Conservation (phyloP, 2,888 invertebrate species). For the Diarsia brunnea region DNA sequence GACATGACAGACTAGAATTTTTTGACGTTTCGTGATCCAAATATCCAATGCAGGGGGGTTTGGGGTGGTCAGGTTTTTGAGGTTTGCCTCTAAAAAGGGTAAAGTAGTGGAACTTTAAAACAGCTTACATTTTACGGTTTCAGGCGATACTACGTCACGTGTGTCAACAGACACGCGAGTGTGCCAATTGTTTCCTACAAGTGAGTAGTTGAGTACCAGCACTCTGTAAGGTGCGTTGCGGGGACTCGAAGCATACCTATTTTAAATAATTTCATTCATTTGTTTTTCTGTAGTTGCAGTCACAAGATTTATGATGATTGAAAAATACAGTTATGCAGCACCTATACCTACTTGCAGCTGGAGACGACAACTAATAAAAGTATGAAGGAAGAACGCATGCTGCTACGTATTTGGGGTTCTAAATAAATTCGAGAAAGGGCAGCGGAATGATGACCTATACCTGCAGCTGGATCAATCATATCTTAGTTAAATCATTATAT, state of each 20-base stretch:
- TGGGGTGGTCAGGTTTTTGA: slow-evolving; percentile 45
- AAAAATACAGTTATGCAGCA: background rate
- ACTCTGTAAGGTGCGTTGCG: background rate
- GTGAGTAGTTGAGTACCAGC: background rate
- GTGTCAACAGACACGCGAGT: background rate
- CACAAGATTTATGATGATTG: background rate
- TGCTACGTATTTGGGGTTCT: background rate
- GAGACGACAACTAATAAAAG: background rate
- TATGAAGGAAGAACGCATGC: background rate
- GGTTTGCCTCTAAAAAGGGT: slow-evolving; percentile 21
- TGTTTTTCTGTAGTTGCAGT: background rate
- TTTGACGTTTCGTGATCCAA: slow-evolving; percentile 70
- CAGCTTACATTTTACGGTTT: background rate
- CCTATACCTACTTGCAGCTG: background rate
- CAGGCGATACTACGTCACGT: background rate
- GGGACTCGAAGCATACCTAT: background rate
- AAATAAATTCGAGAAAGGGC: background rate
- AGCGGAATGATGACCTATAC: background rate
- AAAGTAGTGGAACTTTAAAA: background rate
- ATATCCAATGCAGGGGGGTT: slow-evolving; percentile 24
- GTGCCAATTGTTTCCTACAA: background rate
- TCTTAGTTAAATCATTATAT: background rate
- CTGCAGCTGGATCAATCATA: background rate
- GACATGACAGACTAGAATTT: slow-evolving; percentile 84
- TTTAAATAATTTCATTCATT: background rate